phyloP scores from a whole-genome alignment of 2,797 vertebrate species.

The Miichthys miiuy region DNA sequence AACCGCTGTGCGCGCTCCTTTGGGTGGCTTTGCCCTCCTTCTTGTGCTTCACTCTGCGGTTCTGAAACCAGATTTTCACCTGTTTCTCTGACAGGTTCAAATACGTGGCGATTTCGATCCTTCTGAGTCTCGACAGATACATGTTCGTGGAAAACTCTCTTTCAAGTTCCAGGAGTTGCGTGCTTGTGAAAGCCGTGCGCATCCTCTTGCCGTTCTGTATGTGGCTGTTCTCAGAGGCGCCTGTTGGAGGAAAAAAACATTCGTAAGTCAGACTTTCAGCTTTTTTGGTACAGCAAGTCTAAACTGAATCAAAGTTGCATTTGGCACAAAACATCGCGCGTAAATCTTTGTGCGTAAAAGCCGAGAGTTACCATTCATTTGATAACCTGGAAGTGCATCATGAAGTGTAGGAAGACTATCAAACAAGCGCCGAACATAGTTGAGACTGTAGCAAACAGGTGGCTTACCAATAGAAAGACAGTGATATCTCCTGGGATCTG shows the following conservation, averaged over 20 bases:
- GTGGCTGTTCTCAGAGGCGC: slow-evolving; percentile 89
- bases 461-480: slow-evolving; percentile 95
- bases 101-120: slow-evolving; percentile 98
- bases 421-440: slow-evolving; percentile 18
- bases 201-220: slow-evolving; percentile 97
- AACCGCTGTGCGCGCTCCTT: slow-evolving; percentile 89
- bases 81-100: slow-evolving; percentile 97
- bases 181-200: slow-evolving; percentile 98
- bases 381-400: not conserved
- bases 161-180: slow-evolving; percentile 97
- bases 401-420: not conserved
- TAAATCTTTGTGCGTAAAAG: slow-evolving; percentile 56
- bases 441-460: slow-evolving; percentile 38
- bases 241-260: slow-evolving; percentile 72
- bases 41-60: slow-evolving; percentile 98
- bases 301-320: not conserved
- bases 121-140: slow-evolving; percentile 95
- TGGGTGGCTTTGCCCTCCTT: slow-evolving; percentile 96
- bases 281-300: not conserved
- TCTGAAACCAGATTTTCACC: slow-evolving; percentile 99
- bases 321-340: not conserved
- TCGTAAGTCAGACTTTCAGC: not conserved
- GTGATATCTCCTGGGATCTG: slow-evolving; percentile 96
- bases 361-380: not conserved
- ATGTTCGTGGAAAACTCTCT: slow-evolving; percentile 98